phyloP scores from a whole-genome alignment of 2,797 vertebrate species.

The Manis javanica region DNA sequence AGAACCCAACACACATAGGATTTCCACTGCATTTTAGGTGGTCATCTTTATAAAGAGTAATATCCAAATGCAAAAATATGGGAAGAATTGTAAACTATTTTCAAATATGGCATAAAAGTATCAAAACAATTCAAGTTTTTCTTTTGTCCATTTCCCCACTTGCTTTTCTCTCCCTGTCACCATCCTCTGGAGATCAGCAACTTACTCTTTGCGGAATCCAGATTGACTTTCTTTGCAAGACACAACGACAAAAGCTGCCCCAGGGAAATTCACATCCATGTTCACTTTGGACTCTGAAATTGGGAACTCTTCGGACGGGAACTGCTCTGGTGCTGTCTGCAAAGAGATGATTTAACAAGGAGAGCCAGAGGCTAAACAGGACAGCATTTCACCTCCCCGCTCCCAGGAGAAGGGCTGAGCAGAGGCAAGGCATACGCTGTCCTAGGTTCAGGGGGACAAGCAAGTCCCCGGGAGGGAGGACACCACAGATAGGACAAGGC shows the following conservation, averaged over 20 bases:
- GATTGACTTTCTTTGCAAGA: slow-evolving; percentile 98
- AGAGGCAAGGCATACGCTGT: neutral
- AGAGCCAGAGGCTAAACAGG: neutral
- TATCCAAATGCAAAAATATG: neutral
- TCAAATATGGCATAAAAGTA: neutral
- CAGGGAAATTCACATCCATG: slow-evolving; percentile 98
- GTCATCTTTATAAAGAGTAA: neutral
- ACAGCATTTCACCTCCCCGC: neutral
- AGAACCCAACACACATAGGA: neutral
- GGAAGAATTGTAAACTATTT: neutral
- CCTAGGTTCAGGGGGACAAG: accelerated
- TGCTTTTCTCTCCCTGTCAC: neutral
- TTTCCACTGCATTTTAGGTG: neutral
- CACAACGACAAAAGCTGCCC: slow-evolving; percentile 96
- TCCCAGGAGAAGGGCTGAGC: neutral
- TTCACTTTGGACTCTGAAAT: slow-evolving; percentile 97
- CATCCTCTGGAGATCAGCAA: neutral
- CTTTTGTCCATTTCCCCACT: neutral
- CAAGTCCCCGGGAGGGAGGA: neutral
- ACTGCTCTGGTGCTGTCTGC: slow-evolving; percentile 96
- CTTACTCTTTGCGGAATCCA: slow-evolving; percentile 98
- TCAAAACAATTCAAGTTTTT: neutral
- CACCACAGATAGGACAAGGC: neutral
- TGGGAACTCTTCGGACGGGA: slow-evolving; percentile 97
- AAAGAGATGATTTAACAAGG: slow-evolving; percentile 59